Conservation (phyloP, 2,888 invertebrate genomes). For the Synergus laeviventris region DNA sequence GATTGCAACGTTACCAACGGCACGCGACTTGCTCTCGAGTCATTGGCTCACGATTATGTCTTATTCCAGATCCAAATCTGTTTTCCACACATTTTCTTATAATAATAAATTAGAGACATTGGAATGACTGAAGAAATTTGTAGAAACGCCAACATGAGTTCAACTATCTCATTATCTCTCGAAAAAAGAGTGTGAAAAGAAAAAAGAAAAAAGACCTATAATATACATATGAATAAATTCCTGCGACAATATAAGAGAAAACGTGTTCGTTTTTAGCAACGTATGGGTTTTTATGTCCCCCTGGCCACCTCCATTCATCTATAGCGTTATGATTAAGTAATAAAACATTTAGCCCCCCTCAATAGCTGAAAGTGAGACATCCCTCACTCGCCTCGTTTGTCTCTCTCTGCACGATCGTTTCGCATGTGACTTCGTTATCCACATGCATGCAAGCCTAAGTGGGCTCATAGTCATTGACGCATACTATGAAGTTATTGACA, state of each 20-base stretch:
- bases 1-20: conserved; percentile 40
- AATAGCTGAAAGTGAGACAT: conserved; percentile 64
- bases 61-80: not conserved
- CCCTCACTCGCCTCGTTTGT: conserved; percentile 56
- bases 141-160: no score
- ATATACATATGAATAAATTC: not conserved
- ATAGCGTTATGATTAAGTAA: conserved; percentile 75
- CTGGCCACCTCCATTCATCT: conserved; percentile 45
- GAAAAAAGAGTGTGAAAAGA: no score
- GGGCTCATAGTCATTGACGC: conserved; percentile 44
- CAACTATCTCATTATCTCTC: no score
- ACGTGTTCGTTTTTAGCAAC: not conserved
- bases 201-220: no score
- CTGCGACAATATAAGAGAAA: not conserved
- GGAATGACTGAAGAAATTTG: no score
- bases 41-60: conserved; percentile 21
- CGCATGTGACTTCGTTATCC: conserved; percentile 58
- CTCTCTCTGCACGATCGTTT: conserved; percentile 52
- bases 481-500: not conserved
- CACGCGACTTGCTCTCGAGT: conserved; percentile 43
- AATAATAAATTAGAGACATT: no score
- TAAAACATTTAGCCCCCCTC: conserved; percentile 73
- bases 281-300: conserved; percentile 42
- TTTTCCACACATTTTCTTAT: not conserved
- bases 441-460: conserved; percentile 52